Evolutionary conservation across 2,113 vertebrate species (phyloP).

Genomic region (Cranoglanis bouderius): DNA sequence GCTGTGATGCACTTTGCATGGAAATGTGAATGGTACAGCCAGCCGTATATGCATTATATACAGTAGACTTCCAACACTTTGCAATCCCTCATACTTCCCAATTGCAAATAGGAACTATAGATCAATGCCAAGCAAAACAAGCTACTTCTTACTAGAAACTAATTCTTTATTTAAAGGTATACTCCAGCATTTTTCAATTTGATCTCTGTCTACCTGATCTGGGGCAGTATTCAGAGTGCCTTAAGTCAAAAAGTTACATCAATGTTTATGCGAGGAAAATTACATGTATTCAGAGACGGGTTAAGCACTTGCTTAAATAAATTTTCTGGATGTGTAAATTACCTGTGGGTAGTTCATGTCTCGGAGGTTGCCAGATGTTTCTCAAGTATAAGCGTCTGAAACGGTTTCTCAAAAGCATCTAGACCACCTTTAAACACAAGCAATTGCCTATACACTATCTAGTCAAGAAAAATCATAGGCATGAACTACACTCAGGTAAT

Average conservation of each 20-base stretch:
- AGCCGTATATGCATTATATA: neutral
- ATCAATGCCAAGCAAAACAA: neutral
- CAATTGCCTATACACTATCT: neutral
- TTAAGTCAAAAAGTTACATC: too few relatives aligned
- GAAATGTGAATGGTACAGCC: slow-evolving; percentile 25
- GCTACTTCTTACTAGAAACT: neutral
- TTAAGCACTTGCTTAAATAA: neutral
- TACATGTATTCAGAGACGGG: too few relatives aligned
- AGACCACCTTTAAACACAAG: neutral
- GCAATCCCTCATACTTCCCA: neutral
- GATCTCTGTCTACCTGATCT: neutral
- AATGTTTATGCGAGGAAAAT: too few relatives aligned
- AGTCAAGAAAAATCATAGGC: too few relatives aligned
- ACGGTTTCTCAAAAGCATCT: neutral
- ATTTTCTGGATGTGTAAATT: neutral
- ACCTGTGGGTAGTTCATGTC: neutral
- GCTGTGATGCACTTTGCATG: slow-evolving; percentile 38
- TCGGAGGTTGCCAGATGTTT: neutral
- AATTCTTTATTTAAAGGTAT: neutral
- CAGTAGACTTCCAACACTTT: neutral
- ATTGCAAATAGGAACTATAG: neutral
- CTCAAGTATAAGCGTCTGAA: neutral
- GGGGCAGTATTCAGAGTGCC: neutral
- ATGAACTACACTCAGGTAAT: neutral
- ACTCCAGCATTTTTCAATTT: neutral